Evolutionary conservation across 2,113 vertebrate species (phyloP), one percentile per base, ranked within the genome.

Genomic region (Cynoglossus semilaevis): DNA sequence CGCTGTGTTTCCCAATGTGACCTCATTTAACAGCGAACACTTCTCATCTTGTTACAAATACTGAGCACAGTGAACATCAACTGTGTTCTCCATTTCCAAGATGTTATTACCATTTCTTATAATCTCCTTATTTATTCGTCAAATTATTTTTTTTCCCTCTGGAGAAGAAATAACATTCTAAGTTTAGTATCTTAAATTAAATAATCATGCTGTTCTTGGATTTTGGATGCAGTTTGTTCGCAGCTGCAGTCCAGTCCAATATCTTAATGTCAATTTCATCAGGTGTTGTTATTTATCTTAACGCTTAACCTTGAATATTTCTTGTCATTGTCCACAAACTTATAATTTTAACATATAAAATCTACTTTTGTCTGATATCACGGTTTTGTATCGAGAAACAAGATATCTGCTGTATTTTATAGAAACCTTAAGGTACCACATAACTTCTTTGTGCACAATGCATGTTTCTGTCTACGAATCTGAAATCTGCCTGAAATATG

Each of bases 61-160:
- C 67, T 71, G 58, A 80, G 54, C 55, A 35, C 45, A 17, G 71
- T 14, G 56, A 58, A 67, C 64, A 55, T 79, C 56, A 58, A 37
- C 64, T 68, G 52, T 63, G 48, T 37, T 48, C 19, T 43, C 18
- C 51, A 1, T 44, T 43, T 73, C 45, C 74, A 1, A 13, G 51
- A 56, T 64, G 63, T 74, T 51, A 22, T 63, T 53, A 8, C 59
- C 67, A 15, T 63, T 40, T 71, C 49, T 46, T 60, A 22, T 49
- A n/a, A 67, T 73, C 49, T 72, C 72, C 15, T 82, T 88, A 88
- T 88, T 89, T 89, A 88, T 88, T 86, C 73, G 73, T 84, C 49
- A 67, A 58, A 72, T 66, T 49, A 41, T 74, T 80, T 56, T 72
- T 44, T 74, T 80, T 56, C 69, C 70, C 46, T 71, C 13, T 77